phyloP scores from a whole-genome alignment of 2,888 invertebrate species.

The Silvanus unidentatus region DNA sequence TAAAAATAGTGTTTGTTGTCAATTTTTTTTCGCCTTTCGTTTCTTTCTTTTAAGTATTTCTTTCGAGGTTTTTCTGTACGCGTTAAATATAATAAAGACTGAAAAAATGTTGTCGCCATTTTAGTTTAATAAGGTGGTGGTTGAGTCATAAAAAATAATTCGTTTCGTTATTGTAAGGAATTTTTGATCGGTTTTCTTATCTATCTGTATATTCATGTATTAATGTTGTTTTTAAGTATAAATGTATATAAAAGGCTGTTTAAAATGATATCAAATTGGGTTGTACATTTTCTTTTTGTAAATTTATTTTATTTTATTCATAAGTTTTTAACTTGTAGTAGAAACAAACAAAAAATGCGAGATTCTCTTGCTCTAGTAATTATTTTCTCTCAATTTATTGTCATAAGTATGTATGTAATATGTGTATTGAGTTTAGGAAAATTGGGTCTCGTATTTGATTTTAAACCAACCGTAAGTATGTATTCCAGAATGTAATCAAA shows the following conservation, averaged over 20 bases:
- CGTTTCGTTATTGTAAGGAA: slow-evolving; percentile 6
- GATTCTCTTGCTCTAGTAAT: too few species aligned
- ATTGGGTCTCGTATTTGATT: too few species aligned
- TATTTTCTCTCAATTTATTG: too few species aligned
- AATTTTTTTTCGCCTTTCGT: background rate
- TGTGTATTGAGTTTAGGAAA: too few species aligned
- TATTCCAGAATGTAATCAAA: slow-evolving; percentile 8
- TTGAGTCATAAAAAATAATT: slow-evolving; percentile 2
- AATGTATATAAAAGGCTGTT: slow-evolving; percentile 9
- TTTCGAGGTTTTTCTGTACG: too few species aligned
- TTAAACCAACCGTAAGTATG: too few species aligned
- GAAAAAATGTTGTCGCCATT: slow-evolving; percentile 13
- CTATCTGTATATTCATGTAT: too few species aligned
- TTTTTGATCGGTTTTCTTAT: slow-evolving; percentile 8
- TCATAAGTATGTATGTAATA: too few species aligned
- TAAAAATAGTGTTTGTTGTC: background rate
- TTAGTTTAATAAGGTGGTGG: slow-evolving; percentile 14
- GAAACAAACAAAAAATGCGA: too few species aligned
- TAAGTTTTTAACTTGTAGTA: too few species aligned
- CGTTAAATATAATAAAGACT: slow-evolving; percentile 10
- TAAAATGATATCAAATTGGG: background rate
- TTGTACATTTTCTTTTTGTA: slow-evolving; percentile 4
- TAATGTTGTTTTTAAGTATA: too few species aligned
- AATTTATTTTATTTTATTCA: slow-evolving; percentile 3
- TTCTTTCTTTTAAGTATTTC: too few species aligned